Percentiles rank a stretch among this genome's conserved stretches.
phyloP scores from a whole-genome alignment of 2,113 vertebrate species.

The Perca fluviatilis region DNA sequence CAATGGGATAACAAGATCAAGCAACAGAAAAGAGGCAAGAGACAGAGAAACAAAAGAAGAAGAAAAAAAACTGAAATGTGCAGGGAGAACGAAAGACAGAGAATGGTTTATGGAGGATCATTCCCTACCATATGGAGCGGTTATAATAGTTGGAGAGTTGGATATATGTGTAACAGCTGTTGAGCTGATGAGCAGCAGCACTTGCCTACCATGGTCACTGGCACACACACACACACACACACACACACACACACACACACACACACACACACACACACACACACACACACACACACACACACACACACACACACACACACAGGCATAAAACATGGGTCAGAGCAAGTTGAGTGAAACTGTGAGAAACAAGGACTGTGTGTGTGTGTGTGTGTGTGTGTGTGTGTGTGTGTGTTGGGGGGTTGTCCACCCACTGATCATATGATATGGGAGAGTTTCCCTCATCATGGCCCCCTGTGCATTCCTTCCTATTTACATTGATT shows the following conservation, averaged over 20 bases:
- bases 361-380: background rate
- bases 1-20: constrained; percentile 49
- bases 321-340: constrained; percentile 37
- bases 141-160: constrained; percentile 44
- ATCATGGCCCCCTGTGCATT: constrained; percentile 24
- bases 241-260: constrained; percentile 15
- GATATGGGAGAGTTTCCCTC: constrained; percentile 9
- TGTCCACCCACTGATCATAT: constrained; percentile 25
- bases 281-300: background rate
- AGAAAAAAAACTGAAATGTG: background rate
- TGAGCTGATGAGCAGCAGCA: constrained; percentile 30
- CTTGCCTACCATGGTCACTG: constrained; percentile 2
- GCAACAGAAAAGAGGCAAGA: constrained; percentile 7
- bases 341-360: constrained; percentile 6
- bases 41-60: background rate
- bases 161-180: constrained; percentile 66
- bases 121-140: constrained; percentile 51
- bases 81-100: background rate
- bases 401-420: background rate
- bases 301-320: too few species aligned
- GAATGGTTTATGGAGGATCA: constrained; percentile 37
- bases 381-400: constrained; percentile 2
- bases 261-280: constrained; percentile 12
- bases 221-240: constrained; percentile 14
- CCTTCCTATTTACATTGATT: constrained; percentile 45